A percentile compares a stretch with the other conserved stretches of the same genome.
Conservation (phyloP, 2,113 vertebrate genomes). For the Myrmophylax atrothorax region DNA sequence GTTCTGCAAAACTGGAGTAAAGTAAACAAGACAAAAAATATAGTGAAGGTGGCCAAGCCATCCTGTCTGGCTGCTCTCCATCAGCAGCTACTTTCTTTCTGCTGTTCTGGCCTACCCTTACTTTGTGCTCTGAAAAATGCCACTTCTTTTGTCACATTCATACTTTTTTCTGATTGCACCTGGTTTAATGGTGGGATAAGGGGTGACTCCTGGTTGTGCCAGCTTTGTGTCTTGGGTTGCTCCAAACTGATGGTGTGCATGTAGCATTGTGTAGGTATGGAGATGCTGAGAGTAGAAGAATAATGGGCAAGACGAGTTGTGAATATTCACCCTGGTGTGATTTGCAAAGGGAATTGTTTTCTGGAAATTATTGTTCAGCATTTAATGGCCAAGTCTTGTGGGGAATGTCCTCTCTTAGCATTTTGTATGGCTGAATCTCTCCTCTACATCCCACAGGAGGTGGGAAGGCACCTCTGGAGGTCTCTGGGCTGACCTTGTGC, state of each 20-base stretch:
- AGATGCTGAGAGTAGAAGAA: not conserved
- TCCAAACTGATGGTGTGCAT: accelerated
- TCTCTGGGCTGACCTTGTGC: not conserved
- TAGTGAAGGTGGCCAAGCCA: not conserved
- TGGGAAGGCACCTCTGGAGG: not conserved
- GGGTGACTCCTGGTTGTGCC: not conserved
- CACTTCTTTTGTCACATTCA: accelerated
- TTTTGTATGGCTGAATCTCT: not conserved
- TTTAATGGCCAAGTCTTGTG: not conserved
- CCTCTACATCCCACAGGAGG: not conserved
- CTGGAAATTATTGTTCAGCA: not conserved
- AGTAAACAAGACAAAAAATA: conserved; percentile 34
- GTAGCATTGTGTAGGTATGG: not conserved
- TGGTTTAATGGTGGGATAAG: not conserved
- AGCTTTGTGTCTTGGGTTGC: not conserved
- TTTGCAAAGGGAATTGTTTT: not conserved
- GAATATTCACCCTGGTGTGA: not conserved
- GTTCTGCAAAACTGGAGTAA: not conserved
- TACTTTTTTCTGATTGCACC: not conserved
- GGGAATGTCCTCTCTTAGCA: not conserved
- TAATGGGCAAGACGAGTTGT: not conserved
- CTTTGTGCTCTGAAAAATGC: not conserved
- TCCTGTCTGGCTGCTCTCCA: conserved; percentile 25
- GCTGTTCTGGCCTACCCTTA: not conserved
- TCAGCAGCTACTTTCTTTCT: not conserved